Conservation (phyloP, 2,888 invertebrate species). For the Tridacna crocea region DNA sequence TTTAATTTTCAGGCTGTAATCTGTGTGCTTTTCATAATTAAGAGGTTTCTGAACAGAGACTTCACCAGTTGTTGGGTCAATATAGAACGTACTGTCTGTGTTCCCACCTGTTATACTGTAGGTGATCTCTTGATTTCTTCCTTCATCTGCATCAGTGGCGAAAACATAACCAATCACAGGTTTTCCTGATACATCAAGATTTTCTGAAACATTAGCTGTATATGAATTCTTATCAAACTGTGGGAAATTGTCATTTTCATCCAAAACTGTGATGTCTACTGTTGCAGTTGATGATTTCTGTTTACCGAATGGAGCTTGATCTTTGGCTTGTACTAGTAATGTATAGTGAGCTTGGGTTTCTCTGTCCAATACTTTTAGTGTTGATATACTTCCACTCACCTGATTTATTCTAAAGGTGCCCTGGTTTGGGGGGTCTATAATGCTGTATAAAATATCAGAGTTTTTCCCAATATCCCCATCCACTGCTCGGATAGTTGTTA, state of each 20-base stretch:
- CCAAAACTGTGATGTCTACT: constrained; percentile 96
- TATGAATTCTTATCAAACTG: constrained; percentile 94
- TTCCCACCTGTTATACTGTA: constrained; percentile 98
- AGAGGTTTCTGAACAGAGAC: constrained; percentile 92
- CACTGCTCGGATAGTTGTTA: constrained; percentile 94
- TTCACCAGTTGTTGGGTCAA: constrained; percentile 96
- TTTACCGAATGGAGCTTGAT: constrained; percentile 88
- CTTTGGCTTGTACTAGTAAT: constrained; percentile 93
- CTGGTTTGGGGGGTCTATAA: constrained; percentile 88
- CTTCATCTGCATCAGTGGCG: constrained; percentile 96
- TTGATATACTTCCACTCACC: constrained; percentile 92
- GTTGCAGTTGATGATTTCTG: constrained; percentile 93
- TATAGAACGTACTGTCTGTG: constrained; percentile 95
- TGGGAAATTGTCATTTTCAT: constrained; percentile 98
- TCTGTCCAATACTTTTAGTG: constrained; percentile 92
- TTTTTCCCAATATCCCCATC: constrained; percentile 96
- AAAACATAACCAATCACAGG: constrained; percentile 93
- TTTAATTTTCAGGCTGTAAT: constrained; percentile 93
- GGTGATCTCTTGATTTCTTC: constrained; percentile 95
- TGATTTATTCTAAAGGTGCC: constrained; percentile 94
- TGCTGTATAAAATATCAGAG: constrained; percentile 89
- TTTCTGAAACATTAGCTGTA: constrained; percentile 92
- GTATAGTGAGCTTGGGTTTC: constrained; percentile 94
- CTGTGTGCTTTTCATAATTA: constrained; percentile 91
- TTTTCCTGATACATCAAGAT: constrained; percentile 92